These are phyloP conservation scores for Brachypodius melanocephalos DNA, from an alignment of 2,113 vertebrate genomes.

Conservation along the genomic window DNA sequence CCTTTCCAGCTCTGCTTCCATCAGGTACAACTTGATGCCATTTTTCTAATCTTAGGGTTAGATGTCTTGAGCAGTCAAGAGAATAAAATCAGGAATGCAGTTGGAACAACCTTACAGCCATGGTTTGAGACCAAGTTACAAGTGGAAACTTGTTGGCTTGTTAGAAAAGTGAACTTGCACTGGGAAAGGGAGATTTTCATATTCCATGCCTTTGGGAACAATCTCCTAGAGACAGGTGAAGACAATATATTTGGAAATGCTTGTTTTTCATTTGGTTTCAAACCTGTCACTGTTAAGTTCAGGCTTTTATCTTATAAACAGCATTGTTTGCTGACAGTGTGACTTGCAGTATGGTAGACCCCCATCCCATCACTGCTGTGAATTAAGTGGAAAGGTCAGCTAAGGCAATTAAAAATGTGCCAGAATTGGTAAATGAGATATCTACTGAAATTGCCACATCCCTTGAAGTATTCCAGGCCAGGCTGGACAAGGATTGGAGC, in stretches of 20 bases:
- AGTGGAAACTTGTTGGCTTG: not conserved
- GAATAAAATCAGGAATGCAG: not conserved
- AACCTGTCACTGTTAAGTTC: not conserved
- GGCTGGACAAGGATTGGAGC: rapidly evolving
- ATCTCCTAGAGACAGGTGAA: not conserved
- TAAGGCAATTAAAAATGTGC: not conserved
- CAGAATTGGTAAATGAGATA: not conserved
- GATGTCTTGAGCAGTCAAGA: not conserved
- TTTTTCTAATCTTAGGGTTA: not conserved
- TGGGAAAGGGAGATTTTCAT: not conserved
- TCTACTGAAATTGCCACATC: rapidly evolving
- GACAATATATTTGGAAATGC: not conserved
- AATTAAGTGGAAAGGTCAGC: not conserved
- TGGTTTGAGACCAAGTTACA: not conserved
- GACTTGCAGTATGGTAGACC: not conserved
- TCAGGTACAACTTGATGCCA: rapidly evolving
- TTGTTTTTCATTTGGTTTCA: not conserved
- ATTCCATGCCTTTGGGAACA: not conserved
- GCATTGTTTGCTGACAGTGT: not conserved
- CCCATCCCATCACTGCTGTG: not conserved
- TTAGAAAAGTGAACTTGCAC: not conserved
- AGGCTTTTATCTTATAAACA: not conserved
- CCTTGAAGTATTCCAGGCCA: not conserved
- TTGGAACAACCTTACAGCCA: not conserved
- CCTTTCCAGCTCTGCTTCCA: not conserved